phyloP scores from a whole-genome alignment of 1,140 invertebrate species.

The Saccostrea cuccullata region DNA sequence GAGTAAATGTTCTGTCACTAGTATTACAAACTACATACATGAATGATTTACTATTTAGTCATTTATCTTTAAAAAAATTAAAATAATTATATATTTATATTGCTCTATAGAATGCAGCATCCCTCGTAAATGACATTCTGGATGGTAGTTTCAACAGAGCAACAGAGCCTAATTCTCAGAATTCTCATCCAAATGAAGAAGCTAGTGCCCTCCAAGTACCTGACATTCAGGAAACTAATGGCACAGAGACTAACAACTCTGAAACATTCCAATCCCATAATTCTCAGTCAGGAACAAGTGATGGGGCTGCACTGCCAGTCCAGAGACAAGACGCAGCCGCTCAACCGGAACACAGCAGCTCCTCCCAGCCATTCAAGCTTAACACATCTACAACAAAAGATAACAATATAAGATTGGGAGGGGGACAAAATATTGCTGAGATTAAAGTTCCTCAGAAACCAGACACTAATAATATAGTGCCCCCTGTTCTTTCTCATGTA shows the following conservation, averaged over 20 bases:
- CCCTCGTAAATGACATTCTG: neutral
- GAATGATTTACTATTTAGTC: neutral
- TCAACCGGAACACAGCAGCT: neutral
- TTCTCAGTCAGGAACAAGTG: neutral
- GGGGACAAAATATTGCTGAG: neutral
- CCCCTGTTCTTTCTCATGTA: neutral
- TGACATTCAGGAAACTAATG: neutral
- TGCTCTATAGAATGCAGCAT: slow-evolving; percentile 7
- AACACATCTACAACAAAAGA: neutral
- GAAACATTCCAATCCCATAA: neutral
- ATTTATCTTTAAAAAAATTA: neutral
- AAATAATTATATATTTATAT: neutral
- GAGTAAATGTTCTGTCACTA: no score
- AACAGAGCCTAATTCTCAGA: neutral
- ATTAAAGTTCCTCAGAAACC: neutral
- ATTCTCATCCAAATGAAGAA: neutral
- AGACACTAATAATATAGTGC: neutral
- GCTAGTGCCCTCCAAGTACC: neutral
- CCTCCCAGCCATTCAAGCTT: neutral
- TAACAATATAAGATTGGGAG: neutral
- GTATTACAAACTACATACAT: no score
- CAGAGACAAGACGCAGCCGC: neutral
- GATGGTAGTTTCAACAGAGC: slow-evolving; percentile 15
- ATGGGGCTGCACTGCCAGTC: neutral
- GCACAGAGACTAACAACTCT: neutral